Evolutionary conservation across 2,113 vertebrate genomes (phyloP).

Genomic region (Nibea albiflora): DNA sequence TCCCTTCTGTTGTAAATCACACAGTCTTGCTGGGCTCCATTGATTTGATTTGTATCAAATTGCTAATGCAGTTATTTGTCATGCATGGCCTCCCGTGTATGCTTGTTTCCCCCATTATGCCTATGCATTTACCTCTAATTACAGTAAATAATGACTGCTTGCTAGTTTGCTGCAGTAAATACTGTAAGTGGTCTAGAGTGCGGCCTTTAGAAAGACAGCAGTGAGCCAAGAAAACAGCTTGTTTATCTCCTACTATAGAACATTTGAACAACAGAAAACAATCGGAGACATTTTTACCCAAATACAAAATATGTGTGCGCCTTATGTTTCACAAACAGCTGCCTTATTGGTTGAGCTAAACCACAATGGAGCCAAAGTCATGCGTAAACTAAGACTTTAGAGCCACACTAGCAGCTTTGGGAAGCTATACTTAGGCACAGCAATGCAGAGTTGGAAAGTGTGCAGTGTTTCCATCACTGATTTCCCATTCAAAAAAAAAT

Average conservation of each 20-base stretch:
- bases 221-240: slow-evolving; percentile 25
- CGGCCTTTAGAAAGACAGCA: slow-evolving; percentile 41
- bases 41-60: slow-evolving; percentile 80
- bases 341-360: not conserved
- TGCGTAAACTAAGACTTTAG: not conserved
- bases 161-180: slow-evolving; percentile 60
- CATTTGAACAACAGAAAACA: slow-evolving; percentile 2
- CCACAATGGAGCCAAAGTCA: not conserved
- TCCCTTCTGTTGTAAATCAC: slow-evolving; percentile 63
- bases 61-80: slow-evolving; percentile 75
- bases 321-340: slow-evolving; percentile 4
- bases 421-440: not conserved
- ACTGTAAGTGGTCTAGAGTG: slow-evolving; percentile 32
- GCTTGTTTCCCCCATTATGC: slow-evolving; percentile 74
- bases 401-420: not conserved
- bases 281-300: not conserved
- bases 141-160: slow-evolving; percentile 64
- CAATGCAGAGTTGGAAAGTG: not conserved
- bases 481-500: too few relatives aligned
- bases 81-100: slow-evolving; percentile 59
- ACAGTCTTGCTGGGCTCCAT: slow-evolving; percentile 56
- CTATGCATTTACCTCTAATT: slow-evolving; percentile 70
- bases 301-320: slow-evolving; percentile 1
- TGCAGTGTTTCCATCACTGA: not conserved
- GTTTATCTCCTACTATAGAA: slow-evolving; percentile 16